These are phyloP conservation scores for Chironomus striatipennis DNA, from an alignment of 1,140 invertebrate species.

Conservation along the genomic window DNA sequence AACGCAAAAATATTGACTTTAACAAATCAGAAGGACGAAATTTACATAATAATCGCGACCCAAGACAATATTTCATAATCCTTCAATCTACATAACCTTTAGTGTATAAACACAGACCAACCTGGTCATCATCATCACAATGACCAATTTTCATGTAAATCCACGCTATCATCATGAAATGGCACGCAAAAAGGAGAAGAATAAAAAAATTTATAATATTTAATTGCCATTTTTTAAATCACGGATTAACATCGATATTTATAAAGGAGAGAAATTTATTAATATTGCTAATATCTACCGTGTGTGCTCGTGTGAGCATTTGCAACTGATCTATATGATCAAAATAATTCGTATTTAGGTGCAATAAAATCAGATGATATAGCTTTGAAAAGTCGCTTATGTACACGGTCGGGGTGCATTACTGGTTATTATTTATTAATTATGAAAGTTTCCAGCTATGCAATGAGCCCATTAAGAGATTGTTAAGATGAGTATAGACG, in stretches of 20 bases:
- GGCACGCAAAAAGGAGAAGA: too few species aligned
- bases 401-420: not conserved
- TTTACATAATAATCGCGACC: too few species aligned
- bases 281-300: not conserved
- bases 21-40: too few species aligned
- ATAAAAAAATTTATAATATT: not conserved
- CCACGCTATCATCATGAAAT: too few species aligned
- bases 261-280: not conserved
- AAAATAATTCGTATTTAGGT: not conserved
- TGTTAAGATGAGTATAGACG: too few species aligned
- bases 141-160: too few species aligned
- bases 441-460: conserved; percentile 14
- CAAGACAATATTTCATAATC: too few species aligned
- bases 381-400: not conserved
- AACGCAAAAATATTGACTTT: too few species aligned
- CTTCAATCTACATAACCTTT: too few species aligned
- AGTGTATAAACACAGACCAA: too few species aligned
- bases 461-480: not conserved
- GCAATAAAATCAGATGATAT: conserved; percentile 15
- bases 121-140: too few species aligned
- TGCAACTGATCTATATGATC: not conserved
- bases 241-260: not conserved
- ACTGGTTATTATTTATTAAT: conserved; percentile 23
- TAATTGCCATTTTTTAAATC: not conserved
- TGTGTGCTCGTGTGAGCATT: not conserved